Percentiles rank a stretch among this genome's conserved stretches.
These are phyloP conservation scores for Thunnus maccoyii DNA, from an alignment of 2,113 vertebrate genomes.

Conservation along the genomic window DNA sequence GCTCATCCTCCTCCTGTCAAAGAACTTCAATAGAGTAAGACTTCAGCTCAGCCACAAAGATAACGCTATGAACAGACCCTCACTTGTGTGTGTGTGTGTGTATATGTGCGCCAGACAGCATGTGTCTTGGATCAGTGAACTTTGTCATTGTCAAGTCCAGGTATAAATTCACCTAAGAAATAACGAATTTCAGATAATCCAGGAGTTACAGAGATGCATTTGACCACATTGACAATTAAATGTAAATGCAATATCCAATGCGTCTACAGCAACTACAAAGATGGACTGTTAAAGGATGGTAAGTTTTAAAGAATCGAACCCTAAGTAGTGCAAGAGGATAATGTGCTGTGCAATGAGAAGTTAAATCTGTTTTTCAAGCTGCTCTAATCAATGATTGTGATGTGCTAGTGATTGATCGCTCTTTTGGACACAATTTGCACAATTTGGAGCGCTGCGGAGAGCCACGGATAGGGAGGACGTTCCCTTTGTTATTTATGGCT, in stretches of 20 bases:
- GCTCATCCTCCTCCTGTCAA: neutral
- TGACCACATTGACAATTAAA: neutral
- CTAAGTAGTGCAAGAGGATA: no score
- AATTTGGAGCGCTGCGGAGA: no score
- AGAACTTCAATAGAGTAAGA: neutral
- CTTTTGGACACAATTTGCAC: no score
- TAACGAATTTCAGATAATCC: slow-evolving; percentile 5
- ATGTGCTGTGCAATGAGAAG: no score
- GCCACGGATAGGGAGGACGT: no score
- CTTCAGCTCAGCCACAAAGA: slow-evolving; percentile 4
- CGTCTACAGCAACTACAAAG: neutral
- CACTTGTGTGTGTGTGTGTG: neutral
- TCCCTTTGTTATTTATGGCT: no score
- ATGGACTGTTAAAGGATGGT: neutral
- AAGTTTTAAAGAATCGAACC: neutral
- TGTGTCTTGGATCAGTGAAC: slow-evolving; percentile 15
- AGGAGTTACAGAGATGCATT: slow-evolving; percentile 9
- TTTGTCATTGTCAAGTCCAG: slow-evolving; percentile 1
- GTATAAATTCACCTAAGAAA: neutral
- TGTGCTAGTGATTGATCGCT: no score
- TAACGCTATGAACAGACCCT: neutral
- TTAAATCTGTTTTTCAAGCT: no score
- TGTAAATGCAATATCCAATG: neutral
- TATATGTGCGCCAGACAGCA: no score
- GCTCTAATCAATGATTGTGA: no score